These are phyloP conservation scores for Lysiphlebus fabarum DNA, from an alignment of 1,140 invertebrate genomes.

Conservation along the genomic window DNA sequence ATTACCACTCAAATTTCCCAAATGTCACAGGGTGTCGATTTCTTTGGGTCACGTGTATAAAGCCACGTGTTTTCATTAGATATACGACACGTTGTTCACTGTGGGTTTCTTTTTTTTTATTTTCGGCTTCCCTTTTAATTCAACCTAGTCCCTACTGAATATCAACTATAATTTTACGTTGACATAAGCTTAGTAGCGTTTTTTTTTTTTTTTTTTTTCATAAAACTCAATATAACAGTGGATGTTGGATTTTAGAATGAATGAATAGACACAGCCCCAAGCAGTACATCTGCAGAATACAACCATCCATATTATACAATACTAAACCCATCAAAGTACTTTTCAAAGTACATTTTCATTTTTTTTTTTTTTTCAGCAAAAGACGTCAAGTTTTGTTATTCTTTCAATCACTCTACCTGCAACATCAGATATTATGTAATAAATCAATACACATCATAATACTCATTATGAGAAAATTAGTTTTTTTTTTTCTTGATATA, in stretches of 20 bases:
- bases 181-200: background rate
- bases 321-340: conserved; percentile 14
- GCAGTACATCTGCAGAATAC: background rate
- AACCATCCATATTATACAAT: background rate
- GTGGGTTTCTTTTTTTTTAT: background rate
- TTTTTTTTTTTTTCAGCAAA: background rate
- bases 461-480: too few relatives aligned
- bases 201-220: conserved; percentile 10
- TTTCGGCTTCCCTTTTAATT: background rate
- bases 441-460: too few relatives aligned
- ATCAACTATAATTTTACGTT: conserved; percentile 6
- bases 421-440: too few relatives aligned
- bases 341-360: background rate
- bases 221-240: conserved; percentile 8
- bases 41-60: conserved; percentile 30
- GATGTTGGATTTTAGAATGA: conserved; percentile 5
- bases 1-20: background rate
- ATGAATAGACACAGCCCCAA: background rate
- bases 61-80: conserved; percentile 32
- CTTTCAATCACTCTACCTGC: background rate
- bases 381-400: background rate
- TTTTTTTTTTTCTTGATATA: too few relatives aligned
- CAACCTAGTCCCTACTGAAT: background rate
- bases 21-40: conserved; percentile 11
- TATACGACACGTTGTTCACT: conserved; percentile 6